Conservation (phyloP, 2,888 invertebrate species). For the Plutella xylostella region DNA sequence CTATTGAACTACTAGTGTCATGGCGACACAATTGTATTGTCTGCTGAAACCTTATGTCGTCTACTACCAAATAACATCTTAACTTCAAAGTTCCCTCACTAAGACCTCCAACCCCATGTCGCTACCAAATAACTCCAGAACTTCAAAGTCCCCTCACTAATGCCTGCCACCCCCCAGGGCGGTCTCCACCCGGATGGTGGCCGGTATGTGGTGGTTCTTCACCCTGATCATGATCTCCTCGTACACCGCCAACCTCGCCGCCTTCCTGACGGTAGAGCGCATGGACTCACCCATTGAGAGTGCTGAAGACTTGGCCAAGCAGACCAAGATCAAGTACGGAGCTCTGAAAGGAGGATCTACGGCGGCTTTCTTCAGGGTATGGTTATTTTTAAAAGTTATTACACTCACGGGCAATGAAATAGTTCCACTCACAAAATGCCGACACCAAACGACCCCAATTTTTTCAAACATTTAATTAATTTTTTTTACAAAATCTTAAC, state of each 20-base stretch:
- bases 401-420: too few species aligned
- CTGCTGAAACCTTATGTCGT: too few species aligned
- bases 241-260: conserved; percentile 95
- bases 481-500: too few species aligned
- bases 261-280: conserved; percentile 91
- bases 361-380: conserved; percentile 92
- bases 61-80: too few species aligned
- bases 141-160: not conserved
- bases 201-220: conserved; percentile 97
- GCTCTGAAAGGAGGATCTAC: conserved; percentile 94
- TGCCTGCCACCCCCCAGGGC: conserved; percentile 72
- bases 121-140: too few species aligned
- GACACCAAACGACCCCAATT: too few species aligned
- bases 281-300: conserved; percentile 96
- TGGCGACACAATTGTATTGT: too few species aligned
- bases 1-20: too few species aligned
- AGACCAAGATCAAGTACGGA: conserved; percentile 97
- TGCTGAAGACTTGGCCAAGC: conserved; percentile 95
- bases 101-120: too few species aligned
- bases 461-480: too few species aligned
- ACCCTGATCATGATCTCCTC: conserved; percentile 96
- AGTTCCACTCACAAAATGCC: too few species aligned
- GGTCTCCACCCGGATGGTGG: conserved; percentile 88
- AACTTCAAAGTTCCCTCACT: too few species aligned
- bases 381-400: conserved; percentile 17